Conservation (phyloP, 2,113 vertebrate genomes). For the Neofelis nebulosa region DNA sequence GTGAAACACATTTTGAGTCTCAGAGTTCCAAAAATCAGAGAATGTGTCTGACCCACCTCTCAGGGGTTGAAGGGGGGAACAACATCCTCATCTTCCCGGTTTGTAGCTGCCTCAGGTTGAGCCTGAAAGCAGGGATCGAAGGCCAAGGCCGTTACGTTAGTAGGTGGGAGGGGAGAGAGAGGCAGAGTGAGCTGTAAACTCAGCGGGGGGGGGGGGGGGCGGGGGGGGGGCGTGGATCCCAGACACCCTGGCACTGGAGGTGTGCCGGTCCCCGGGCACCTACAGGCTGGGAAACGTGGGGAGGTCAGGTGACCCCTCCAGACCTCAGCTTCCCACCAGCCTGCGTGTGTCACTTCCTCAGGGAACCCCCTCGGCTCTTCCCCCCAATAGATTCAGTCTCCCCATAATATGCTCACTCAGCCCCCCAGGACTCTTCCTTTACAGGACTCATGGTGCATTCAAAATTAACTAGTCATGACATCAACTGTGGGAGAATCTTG, state of each 20-base stretch:
- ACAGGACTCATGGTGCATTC: rapidly evolving
- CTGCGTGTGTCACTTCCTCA: neutral
- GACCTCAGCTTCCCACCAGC: neutral
- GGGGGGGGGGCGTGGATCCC: neutral
- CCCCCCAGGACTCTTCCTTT: neutral
- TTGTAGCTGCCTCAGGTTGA: neutral
- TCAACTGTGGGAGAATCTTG: neutral
- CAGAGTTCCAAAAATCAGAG: neutral
- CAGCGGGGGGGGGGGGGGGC: neutral
- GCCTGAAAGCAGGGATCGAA: neutral
- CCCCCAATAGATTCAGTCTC: neutral
- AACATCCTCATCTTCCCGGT: neutral
- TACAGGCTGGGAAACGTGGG: rapidly evolving
- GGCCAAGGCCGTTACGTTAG: neutral
- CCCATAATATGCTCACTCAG: neutral
- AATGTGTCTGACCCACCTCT: neutral
- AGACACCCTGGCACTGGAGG: rapidly evolving
- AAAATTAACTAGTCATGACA: neutral
- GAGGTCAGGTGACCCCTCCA: neutral
- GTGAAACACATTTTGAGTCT: neutral
- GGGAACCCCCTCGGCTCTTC: neutral
- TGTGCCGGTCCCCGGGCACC: rapidly evolving
- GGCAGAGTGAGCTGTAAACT: neutral
- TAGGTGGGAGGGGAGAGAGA: neutral
- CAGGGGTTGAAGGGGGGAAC: rapidly evolving